Conservation (phyloP, 2,888 invertebrate genomes). For the Nephrocerus scutellatus region DNA sequence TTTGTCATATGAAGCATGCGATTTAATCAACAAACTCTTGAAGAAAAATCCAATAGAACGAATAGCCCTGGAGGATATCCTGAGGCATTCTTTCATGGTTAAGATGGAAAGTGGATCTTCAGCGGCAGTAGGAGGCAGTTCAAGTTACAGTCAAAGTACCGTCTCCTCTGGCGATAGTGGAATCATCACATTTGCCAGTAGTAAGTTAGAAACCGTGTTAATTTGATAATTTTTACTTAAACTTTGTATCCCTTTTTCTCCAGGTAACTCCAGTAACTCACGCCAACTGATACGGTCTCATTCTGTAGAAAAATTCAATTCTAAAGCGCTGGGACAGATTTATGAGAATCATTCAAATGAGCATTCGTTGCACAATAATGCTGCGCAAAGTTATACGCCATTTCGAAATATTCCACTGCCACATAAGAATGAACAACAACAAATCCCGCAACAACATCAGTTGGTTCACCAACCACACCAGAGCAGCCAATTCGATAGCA, state of each 20-base stretch:
- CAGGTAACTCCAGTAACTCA: slow-evolving; percentile 32
- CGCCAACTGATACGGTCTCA: slow-evolving; percentile 26
- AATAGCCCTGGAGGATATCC: slow-evolving; percentile 64
- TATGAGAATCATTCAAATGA: slow-evolving; percentile 21
- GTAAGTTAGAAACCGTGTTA: slow-evolving; percentile 25
- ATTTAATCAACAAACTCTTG: slow-evolving; percentile 74
- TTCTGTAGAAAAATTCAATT: slow-evolving; percentile 26
- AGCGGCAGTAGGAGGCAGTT: slow-evolving; percentile 18
- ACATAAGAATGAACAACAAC: slow-evolving; percentile 1
- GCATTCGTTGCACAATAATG: background rate
- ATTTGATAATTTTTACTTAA: background rate
- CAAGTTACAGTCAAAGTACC: slow-evolving; percentile 26
- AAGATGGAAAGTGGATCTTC: slow-evolving; percentile 15
- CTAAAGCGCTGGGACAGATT: slow-evolving; percentile 24
- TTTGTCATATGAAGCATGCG: slow-evolving; percentile 74
- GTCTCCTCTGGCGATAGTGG: slow-evolving; percentile 50
- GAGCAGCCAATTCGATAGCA: slow-evolving; percentile 20
- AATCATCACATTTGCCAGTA: slow-evolving; percentile 51
- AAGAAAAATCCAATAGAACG: slow-evolving; percentile 84
- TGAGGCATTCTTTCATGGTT: slow-evolving; percentile 67
- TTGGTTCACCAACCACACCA: slow-evolving; percentile 2
- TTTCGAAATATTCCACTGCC: slow-evolving; percentile 3
- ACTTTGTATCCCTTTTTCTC: background rate
- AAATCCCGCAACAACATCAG: slow-evolving; percentile 1
- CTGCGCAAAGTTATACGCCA: slow-evolving; percentile 8